These are phyloP conservation scores for Diorhabda elongata DNA, from an alignment of 1,140 invertebrate genomes.

Conservation along the genomic window DNA sequence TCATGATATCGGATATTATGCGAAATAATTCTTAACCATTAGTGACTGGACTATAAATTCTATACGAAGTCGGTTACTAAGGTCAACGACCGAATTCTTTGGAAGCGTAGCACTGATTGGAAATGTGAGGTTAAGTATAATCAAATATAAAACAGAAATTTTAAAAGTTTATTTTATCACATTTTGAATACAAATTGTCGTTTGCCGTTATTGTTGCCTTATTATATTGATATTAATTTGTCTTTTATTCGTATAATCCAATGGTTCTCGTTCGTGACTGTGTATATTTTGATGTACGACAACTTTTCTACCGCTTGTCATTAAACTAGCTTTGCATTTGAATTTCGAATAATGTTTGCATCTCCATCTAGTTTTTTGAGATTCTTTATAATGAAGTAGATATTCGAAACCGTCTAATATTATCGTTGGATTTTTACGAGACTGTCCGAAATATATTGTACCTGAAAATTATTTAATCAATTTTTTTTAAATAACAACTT, in stretches of 20 bases:
- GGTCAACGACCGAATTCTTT: too few species aligned
- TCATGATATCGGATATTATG: too few species aligned
- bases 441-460: constrained; percentile 12
- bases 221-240: background rate
- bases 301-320: constrained; percentile 12
- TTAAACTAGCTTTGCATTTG: constrained; percentile 19
- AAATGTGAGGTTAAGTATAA: too few species aligned
- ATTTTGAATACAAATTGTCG: too few species aligned
- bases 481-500: background rate
- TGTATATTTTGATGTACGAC: constrained; percentile 18
- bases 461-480: constrained; percentile 1
- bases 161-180: too few species aligned
- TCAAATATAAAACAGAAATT: too few species aligned
- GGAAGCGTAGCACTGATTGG: too few species aligned
- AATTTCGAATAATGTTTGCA: constrained; percentile 12
- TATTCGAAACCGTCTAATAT: constrained; percentile 9
- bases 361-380: constrained; percentile 18
- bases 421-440: constrained; percentile 18
- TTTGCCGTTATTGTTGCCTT: too few species aligned
- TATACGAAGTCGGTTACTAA: too few species aligned
- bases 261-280: constrained; percentile 16
- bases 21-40: too few species aligned
- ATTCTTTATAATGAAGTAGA: constrained; percentile 11
- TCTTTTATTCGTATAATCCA: constrained; percentile 6
- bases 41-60: too few species aligned